Evolutionary conservation across 2,888 invertebrate genomes (phyloP).

Genomic region (Tyria jacobaeae): DNA sequence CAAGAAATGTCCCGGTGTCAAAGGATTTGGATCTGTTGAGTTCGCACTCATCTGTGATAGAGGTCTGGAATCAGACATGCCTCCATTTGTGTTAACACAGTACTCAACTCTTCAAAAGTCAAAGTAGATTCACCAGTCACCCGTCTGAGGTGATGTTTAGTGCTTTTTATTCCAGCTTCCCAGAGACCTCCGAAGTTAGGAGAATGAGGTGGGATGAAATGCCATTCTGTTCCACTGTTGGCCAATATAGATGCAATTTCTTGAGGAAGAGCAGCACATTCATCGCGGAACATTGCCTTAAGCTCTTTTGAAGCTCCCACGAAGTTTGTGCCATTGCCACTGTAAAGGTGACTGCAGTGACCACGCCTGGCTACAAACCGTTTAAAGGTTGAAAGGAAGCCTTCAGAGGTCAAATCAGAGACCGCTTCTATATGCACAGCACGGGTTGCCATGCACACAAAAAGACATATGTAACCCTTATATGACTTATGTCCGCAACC

Average conservation of each 20-base stretch:
- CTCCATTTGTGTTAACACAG: no score
- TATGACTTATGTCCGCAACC: not conserved
- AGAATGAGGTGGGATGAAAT: not conserved
- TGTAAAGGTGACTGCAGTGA: not conserved
- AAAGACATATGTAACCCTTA: not conserved
- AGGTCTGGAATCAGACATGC: no score
- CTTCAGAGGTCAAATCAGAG: not conserved
- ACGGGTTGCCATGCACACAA: not conserved
- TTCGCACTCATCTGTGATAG: not conserved
- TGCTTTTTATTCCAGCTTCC: not conserved
- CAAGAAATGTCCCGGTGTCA: not conserved
- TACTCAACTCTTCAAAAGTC: not conserved
- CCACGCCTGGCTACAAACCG: not conserved
- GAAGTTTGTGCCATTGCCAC: slow-evolving; percentile 1
- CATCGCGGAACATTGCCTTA: not conserved
- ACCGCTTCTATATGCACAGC: not conserved
- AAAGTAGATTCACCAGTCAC: not conserved
- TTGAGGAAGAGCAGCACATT: not conserved
- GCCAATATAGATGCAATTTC: not conserved
- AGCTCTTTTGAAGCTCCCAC: not conserved
- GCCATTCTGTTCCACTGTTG: not conserved
- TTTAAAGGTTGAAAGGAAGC: not conserved
- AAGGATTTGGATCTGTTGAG: not conserved
- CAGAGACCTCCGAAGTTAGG: not conserved
- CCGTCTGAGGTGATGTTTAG: not conserved